phyloP scores from a whole-genome alignment of 2,797 vertebrate genomes.

The Bradypus variegatus region DNA sequence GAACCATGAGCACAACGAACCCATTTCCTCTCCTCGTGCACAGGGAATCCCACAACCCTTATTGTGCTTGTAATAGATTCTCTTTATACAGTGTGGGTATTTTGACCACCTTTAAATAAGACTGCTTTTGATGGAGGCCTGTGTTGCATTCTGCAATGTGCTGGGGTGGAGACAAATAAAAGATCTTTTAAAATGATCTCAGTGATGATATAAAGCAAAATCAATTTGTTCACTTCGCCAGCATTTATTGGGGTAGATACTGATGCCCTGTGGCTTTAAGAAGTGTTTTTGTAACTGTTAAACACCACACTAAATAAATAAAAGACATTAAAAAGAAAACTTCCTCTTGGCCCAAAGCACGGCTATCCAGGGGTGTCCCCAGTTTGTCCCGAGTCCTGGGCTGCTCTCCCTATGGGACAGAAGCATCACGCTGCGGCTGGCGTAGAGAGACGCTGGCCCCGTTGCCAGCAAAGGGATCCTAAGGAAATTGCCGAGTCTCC shows the following conservation, averaged over 20 bases:
- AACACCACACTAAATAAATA: background rate
- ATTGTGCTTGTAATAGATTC: background rate
- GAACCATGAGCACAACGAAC: background rate
- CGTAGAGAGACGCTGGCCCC: background rate
- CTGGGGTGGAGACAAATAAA: background rate
- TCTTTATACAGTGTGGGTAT: background rate
- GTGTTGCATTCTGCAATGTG: background rate
- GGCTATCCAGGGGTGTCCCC: background rate
- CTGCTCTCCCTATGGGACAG: background rate
- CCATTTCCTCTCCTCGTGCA: background rate
- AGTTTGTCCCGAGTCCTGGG: rapidly evolving
- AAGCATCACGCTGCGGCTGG: rapidly evolving
- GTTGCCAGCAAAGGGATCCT: background rate
- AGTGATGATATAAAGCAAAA: background rate
- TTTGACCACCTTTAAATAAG: background rate
- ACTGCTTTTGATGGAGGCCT: background rate
- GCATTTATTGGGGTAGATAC: background rate
- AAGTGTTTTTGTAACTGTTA: background rate
- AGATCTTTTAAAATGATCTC: background rate
- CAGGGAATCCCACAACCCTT: background rate
- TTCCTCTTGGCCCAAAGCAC: background rate
- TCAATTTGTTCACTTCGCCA: background rate
- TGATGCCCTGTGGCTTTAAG: background rate
- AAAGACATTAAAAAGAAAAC: background rate
- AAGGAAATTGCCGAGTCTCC: background rate